Evolutionary conservation across 1,140 invertebrate genomes (phyloP).

Genomic region (Drosophila pallidifrons): DNA sequence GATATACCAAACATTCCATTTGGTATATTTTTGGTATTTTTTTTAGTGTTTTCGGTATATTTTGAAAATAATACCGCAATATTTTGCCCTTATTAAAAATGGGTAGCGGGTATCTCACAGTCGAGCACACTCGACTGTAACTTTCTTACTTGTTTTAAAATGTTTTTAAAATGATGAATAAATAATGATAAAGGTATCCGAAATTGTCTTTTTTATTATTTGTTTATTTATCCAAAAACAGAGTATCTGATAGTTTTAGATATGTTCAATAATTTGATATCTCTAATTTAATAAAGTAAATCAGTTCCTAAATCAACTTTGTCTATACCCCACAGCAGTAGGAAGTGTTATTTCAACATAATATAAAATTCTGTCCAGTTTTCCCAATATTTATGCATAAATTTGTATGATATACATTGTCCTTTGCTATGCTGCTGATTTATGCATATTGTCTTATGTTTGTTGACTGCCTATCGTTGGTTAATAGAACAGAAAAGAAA

Average conservation of each 20-base stretch:
- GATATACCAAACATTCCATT: too few species aligned
- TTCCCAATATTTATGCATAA: slow-evolving; percentile 43
- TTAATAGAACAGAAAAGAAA: slow-evolving; percentile 27
- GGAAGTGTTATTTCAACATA: slow-evolving; percentile 1
- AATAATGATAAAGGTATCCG: too few species aligned
- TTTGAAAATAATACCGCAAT: too few species aligned
- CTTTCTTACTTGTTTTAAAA: too few species aligned
- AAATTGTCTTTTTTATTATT: too few species aligned
- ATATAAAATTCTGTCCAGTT: slow-evolving; percentile 17
- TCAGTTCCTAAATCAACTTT: slow-evolving; percentile 16
- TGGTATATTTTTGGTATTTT: too few species aligned
- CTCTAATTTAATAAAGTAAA: slow-evolving; percentile 5
- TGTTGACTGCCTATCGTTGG: slow-evolving; percentile 36
- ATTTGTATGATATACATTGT: slow-evolving; percentile 21
- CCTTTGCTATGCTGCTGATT: slow-evolving; percentile 27
- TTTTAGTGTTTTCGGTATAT: too few species aligned
- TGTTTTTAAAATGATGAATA: neutral
- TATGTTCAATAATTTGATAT: neutral
- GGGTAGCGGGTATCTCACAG: too few species aligned
- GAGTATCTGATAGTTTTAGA: neutral
- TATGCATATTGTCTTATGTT: slow-evolving; percentile 30
- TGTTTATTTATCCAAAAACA: neutral
- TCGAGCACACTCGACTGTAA: too few species aligned
- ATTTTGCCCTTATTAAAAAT: too few species aligned
- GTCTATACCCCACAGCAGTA: neutral